Percentiles rank a stretch among this genome's conserved stretches.
phyloP scores from a whole-genome alignment of 2,888 invertebrate genomes.

The Philonicus albiceps region DNA sequence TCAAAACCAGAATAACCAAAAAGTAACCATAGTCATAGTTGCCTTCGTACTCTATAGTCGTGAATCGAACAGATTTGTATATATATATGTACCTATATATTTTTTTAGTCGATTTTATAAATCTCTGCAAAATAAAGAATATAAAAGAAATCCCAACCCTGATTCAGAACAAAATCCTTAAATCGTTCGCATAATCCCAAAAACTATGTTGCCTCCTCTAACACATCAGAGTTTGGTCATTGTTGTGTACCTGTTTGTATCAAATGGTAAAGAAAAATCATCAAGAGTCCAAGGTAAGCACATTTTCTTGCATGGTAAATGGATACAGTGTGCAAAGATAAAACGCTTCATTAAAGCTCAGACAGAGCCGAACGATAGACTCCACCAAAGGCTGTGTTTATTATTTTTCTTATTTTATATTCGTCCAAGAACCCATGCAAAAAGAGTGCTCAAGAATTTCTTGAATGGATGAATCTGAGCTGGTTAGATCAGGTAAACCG shows the following conservation, averaged over 20 bases:
- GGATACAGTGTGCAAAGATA: constrained; percentile 9
- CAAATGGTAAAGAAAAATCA: background rate
- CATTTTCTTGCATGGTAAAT: background rate
- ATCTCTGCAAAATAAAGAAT: background rate
- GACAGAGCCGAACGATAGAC: background rate
- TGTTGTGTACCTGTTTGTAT: background rate
- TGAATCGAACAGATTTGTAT: background rate
- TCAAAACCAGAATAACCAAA: background rate
- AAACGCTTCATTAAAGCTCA: constrained; percentile 36
- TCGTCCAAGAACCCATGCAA: background rate
- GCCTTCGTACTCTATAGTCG: background rate
- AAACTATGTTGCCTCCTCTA: background rate
- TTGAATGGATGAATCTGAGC: constrained; percentile 23
- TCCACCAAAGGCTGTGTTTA: background rate
- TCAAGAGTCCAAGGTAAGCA: background rate
- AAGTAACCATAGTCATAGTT: background rate
- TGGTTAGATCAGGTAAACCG: constrained; percentile 33
- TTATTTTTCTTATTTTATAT: background rate
- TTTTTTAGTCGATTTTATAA: background rate
- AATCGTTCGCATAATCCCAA: background rate
- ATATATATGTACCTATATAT: too few species aligned
- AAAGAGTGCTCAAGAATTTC: constrained; percentile 29
- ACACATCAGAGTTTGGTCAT: background rate
- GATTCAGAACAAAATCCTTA: background rate
- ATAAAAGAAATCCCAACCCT: background rate